Conservation (phyloP, 1,140 invertebrate genomes). For the Tribolium castaneum region DNA sequence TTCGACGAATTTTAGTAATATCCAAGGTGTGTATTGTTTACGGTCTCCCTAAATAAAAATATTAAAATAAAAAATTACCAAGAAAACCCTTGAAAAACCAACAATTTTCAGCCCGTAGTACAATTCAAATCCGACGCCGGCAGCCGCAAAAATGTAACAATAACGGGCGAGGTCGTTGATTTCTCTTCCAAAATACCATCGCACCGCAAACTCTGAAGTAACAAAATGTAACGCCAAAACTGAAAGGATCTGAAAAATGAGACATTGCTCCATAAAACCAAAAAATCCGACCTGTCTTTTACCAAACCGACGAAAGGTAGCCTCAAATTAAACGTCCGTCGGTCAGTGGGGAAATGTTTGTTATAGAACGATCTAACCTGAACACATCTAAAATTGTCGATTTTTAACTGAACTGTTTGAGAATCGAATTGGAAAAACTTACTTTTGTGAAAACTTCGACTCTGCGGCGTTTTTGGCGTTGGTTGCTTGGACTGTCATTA, state of each 20-base stretch:
- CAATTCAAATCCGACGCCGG: slow-evolving; percentile 2
- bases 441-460: slow-evolving; percentile 4
- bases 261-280: neutral
- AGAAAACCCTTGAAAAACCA: neutral
- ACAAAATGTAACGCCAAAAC: slow-evolving; percentile 10
- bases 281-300: neutral
- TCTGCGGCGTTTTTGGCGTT: neutral
- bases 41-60: slow-evolving; percentile 10
- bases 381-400: neutral
- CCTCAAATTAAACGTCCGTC: slow-evolving; percentile 3
- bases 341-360: slow-evolving; percentile 36
- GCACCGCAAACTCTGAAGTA: neutral
- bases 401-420: neutral
- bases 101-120: slow-evolving; percentile 27
- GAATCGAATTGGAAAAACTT: neutral
- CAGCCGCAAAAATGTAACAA: neutral
- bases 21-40: slow-evolving; percentile 31
- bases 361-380: slow-evolving; percentile 27
- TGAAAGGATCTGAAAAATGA: slow-evolving; percentile 22
- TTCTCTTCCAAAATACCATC: neutral
- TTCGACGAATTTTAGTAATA: slow-evolving; percentile 13
- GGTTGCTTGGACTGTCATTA: neutral
- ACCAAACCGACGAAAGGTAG: slow-evolving; percentile 26
- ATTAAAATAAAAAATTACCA: neutral
- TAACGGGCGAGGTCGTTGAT: neutral